phyloP scores from a whole-genome alignment of 2,888 invertebrate species.

The Anorthoa munda region DNA sequence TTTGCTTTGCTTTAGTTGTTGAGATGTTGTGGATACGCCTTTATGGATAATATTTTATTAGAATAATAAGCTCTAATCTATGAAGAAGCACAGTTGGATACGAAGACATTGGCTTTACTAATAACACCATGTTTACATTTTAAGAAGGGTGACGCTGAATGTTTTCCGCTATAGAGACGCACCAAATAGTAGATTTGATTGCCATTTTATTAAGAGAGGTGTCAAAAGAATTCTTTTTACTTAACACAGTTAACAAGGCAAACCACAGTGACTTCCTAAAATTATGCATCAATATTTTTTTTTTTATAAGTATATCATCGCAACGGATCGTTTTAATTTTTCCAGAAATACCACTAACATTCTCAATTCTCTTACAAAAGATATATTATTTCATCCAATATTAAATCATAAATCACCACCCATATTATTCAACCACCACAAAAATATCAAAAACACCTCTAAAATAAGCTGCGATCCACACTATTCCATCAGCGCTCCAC shows the following conservation, averaged over 20 bases:
- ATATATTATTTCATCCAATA: neutral
- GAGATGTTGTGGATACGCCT: conserved; percentile 73
- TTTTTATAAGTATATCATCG: too few species aligned
- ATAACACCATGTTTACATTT: neutral
- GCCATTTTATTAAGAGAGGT: too few species aligned
- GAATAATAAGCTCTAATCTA: neutral
- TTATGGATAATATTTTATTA: neutral
- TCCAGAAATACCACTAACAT: neutral
- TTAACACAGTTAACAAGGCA: too few species aligned
- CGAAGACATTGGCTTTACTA: neutral
- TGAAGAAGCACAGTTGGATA: neutral
- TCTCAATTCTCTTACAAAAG: neutral
- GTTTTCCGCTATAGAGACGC: neutral
- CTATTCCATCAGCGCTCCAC: conserved; percentile 58
- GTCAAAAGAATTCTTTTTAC: too few species aligned
- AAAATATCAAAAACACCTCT: conserved; percentile 13
- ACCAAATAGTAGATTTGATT: neutral
- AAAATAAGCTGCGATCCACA: conserved; percentile 71
- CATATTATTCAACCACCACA: neutral
- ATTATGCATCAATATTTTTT: too few species aligned
- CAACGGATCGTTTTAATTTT: too few species aligned
- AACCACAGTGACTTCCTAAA: too few species aligned
- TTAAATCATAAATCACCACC: neutral
- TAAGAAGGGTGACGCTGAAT: too few species aligned
- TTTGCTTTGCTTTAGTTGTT: conserved; percentile 58